phyloP scores from a whole-genome alignment of 2,797 vertebrate species.

The Eurystomus glaucurus region DNA sequence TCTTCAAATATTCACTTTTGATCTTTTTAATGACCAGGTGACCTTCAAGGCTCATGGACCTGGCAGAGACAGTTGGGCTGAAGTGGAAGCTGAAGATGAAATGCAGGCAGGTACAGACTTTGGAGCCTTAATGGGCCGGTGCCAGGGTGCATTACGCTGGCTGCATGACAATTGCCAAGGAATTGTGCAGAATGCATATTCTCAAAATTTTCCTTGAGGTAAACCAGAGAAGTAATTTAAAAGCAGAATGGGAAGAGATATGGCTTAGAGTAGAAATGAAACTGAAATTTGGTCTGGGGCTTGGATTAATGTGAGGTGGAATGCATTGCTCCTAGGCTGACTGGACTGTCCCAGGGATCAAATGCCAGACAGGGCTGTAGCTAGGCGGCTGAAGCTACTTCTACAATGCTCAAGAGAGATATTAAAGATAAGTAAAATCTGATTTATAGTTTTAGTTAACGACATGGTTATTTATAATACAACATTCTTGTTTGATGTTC shows the following conservation, averaged over 20 bases:
- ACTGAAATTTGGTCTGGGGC: neutral
- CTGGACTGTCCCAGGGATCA: conserved; percentile 21
- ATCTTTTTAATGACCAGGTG: conserved; percentile 27
- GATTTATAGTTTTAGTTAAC: conserved; percentile 62
- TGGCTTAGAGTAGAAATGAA: conserved; percentile 21
- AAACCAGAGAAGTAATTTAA: neutral
- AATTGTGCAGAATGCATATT: neutral
- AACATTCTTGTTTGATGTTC: conserved; percentile 64
- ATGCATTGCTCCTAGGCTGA: conserved; percentile 23
- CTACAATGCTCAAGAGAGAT: conserved; percentile 57
- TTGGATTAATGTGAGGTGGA: neutral
- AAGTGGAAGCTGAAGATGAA: neutral
- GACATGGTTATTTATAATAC: conserved; percentile 62
- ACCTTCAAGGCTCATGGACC: conserved; percentile 29
- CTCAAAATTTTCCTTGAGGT: neutral
- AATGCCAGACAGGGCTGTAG: conserved; percentile 35
- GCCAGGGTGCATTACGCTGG: fast-evolving
- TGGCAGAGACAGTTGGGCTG: neutral
- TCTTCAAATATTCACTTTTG: conserved; percentile 16
- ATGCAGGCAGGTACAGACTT: neutral
- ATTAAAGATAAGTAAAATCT: conserved; percentile 62
- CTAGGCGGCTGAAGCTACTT: neutral
- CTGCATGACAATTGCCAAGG: neutral
- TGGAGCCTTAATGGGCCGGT: neutral
- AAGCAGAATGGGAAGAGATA: conserved; percentile 16